Evolutionary conservation across 1,140 invertebrate species (phyloP).

Genomic region (Drosophila kanapiae): DNA sequence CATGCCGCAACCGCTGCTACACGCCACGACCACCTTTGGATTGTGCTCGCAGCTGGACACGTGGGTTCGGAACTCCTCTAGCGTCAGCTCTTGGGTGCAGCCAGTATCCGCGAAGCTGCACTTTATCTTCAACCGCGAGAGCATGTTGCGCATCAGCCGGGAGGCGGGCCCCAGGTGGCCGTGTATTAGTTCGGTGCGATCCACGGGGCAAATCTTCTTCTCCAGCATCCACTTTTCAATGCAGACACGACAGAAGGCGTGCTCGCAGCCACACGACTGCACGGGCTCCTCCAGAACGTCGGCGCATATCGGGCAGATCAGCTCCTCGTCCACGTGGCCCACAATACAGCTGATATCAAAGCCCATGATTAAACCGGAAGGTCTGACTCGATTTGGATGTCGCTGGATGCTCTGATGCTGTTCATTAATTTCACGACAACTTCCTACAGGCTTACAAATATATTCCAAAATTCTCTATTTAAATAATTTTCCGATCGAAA

Average conservation of each 20-base stretch:
- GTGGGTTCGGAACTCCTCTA: constrained; percentile 59
- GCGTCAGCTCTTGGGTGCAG: constrained; percentile 17
- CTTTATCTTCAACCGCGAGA: constrained; percentile 49
- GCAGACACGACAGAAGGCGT: constrained; percentile 60
- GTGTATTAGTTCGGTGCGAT: constrained; percentile 38
- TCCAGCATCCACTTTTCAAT: constrained; percentile 63
- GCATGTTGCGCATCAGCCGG: constrained; percentile 69
- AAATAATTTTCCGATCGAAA: constrained; percentile 62
- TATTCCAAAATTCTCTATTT: constrained; percentile 46
- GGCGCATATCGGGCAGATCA: constrained; percentile 63
- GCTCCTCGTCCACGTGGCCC: constrained; percentile 65
- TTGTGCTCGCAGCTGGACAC: constrained; percentile 52
- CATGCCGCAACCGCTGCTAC: constrained; percentile 59
- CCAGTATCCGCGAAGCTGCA: constrained; percentile 54
- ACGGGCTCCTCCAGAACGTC: constrained; percentile 68
- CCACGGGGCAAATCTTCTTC: constrained; percentile 64
- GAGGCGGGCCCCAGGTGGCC: constrained; percentile 46
- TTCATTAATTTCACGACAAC: not conserved
- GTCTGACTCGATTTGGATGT: constrained; percentile 13
- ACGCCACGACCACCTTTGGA: constrained; percentile 55
- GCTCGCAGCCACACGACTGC: constrained; percentile 61
- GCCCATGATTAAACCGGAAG: constrained; percentile 41
- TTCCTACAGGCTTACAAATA: constrained; percentile 1
- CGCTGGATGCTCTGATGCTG: not conserved
- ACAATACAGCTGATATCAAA: constrained; percentile 57